Percentiles rank a stretch among this genome's conserved stretches.
Conservation (phyloP, 2,888 invertebrate species). For the Quadroppia sp. region DNA sequence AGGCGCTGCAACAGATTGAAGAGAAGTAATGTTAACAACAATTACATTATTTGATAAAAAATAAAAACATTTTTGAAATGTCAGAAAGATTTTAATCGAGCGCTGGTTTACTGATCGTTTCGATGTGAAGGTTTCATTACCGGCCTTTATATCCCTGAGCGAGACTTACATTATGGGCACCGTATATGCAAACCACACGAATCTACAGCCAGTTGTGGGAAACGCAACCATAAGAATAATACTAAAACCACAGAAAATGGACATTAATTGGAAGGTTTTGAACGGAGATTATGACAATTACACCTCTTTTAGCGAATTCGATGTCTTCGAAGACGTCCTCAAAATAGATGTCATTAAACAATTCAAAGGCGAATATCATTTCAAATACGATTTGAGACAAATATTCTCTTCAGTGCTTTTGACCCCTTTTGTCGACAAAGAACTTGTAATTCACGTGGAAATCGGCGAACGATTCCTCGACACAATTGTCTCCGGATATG, state of each 20-base stretch:
- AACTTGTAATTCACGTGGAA: constrained; percentile 47
- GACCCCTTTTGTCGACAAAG: constrained; percentile 45
- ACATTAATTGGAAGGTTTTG: constrained; percentile 17
- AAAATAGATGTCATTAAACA: constrained; percentile 27
- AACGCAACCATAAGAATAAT: constrained; percentile 52
- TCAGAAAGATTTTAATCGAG: constrained; percentile 45
- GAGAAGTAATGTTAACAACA: constrained; percentile 42
- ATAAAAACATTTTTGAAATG: not conserved
- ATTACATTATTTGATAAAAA: not conserved
- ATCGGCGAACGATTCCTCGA: constrained; percentile 48
- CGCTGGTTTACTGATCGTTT: constrained; percentile 45
- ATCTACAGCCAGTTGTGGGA: constrained; percentile 50
- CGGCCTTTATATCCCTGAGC: constrained; percentile 47
- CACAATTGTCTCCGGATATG: constrained; percentile 45
- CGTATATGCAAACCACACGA: constrained; percentile 46
- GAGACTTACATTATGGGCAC: constrained; percentile 46
- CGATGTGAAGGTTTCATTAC: constrained; percentile 44
- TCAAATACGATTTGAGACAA: constrained; percentile 44
- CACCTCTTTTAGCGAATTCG: not conserved
- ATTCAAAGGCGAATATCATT: constrained; percentile 47
- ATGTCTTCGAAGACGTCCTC: constrained; percentile 27
- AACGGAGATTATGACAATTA: constrained; percentile 26
- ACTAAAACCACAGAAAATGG: constrained; percentile 42
- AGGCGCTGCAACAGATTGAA: constrained; percentile 61
- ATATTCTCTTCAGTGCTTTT: constrained; percentile 42